Evolutionary conservation across 2,113 vertebrate species (phyloP).

Genomic region (Tetrao urogallus): DNA sequence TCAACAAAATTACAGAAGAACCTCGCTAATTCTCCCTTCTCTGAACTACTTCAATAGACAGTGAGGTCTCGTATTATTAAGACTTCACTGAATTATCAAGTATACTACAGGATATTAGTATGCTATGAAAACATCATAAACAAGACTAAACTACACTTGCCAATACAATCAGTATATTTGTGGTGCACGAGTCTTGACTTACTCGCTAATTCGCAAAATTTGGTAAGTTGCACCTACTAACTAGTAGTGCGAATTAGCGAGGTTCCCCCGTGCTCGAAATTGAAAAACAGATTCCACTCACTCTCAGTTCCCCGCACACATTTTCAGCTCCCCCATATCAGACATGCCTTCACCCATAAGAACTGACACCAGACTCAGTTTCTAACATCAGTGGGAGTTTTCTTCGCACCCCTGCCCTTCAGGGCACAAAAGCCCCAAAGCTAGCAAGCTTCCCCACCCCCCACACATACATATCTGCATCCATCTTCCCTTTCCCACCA

Average conservation of each 20-base stretch:
- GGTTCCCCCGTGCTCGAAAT: constrained; percentile 73
- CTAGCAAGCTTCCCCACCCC: not conserved
- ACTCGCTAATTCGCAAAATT: constrained; percentile 79
- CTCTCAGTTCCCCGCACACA: constrained; percentile 50
- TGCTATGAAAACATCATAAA: constrained; percentile 2
- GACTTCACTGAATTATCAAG: constrained; percentile 57
- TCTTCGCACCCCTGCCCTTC: not conserved
- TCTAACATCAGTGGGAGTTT: not conserved
- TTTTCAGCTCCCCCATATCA: constrained; percentile 53
- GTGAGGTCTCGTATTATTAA: constrained; percentile 59
- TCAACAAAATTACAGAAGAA: constrained; percentile 76
- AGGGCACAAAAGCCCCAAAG: constrained; percentile 17
- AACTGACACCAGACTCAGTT: constrained; percentile 24
- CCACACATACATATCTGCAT: not conserved
- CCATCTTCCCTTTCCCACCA: constrained; percentile 25
- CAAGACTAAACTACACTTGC: constrained; percentile 70
- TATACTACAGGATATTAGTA: constrained; percentile 55
- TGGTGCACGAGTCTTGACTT: constrained; percentile 30
- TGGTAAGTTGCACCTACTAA: constrained; percentile 40
- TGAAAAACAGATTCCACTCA: constrained; percentile 68
- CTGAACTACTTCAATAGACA: constrained; percentile 54
- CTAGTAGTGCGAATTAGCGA: constrained; percentile 75
- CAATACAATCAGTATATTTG: constrained; percentile 46
- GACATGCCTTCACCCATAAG: constrained; percentile 45
- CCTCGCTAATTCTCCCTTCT: constrained; percentile 78